These are phyloP conservation scores for Sinella curviseta DNA, from an alignment of 1,140 invertebrate species.

Conservation along the genomic window DNA sequence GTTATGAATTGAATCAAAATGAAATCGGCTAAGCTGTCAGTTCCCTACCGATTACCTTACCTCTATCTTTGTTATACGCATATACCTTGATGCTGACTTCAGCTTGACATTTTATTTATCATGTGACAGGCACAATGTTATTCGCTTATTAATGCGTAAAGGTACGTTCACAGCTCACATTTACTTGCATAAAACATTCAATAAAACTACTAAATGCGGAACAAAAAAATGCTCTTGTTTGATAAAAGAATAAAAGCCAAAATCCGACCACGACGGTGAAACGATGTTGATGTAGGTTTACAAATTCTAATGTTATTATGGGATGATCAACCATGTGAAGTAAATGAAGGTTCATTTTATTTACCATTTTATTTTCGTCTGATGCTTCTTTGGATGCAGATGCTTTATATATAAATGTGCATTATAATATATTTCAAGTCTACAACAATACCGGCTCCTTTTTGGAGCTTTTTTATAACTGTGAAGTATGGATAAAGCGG, in stretches of 20 bases:
- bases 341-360: slow-evolving; percentile 21
- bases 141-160: too few species aligned
- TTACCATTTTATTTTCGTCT: neutral
- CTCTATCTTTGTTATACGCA: neutral
- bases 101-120: slow-evolving; percentile 11
- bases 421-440: neutral
- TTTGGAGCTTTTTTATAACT: neutral
- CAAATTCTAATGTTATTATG: neutral
- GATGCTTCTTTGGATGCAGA: neutral
- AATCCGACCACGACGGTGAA: slow-evolving; percentile 14
- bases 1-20: slow-evolving; percentile 26
- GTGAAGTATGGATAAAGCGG: neutral
- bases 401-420: neutral
- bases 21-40: slow-evolving; percentile 1
- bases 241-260: slow-evolving; percentile 21
- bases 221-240: slow-evolving; percentile 19
- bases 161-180: neutral
- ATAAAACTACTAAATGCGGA: neutral
- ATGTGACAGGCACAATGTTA: neutral
- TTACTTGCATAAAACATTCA: neutral
- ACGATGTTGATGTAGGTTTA: slow-evolving; percentile 4
- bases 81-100: slow-evolving; percentile 8
- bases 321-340: slow-evolving; percentile 19
- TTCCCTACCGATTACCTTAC: neutral
- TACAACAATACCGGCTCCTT: neutral